phyloP scores from a whole-genome alignment of 2,888 invertebrate genomes.

The Trichopoda pennipes region DNA sequence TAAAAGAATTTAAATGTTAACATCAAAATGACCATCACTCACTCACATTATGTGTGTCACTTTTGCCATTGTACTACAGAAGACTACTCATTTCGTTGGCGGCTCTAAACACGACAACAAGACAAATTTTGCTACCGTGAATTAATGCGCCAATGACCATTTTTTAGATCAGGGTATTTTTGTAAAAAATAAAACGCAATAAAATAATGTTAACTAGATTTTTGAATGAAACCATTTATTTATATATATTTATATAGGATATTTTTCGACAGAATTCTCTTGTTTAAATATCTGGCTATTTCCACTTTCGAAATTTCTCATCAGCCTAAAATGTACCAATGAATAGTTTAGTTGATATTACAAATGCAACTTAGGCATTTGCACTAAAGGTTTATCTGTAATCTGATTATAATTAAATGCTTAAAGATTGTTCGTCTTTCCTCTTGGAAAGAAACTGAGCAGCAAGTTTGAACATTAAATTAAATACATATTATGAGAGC shows the following conservation, averaged over 20 bases:
- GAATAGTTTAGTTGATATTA: not conserved
- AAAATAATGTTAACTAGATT: conserved; percentile 53
- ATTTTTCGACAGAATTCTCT: conserved; percentile 17
- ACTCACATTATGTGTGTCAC: conserved; percentile 34
- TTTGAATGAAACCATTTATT: conserved; percentile 42
- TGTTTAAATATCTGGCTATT: conserved; percentile 40
- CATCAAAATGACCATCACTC: conserved; percentile 65
- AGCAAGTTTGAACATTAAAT: too few species aligned
- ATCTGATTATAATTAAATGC: too few species aligned
- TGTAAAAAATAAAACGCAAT: conserved; percentile 4
- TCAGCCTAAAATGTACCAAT: conserved; percentile 13
- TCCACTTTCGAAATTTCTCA: conserved; percentile 49
- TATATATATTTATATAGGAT: not conserved
- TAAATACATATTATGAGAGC: too few species aligned
- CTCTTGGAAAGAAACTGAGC: too few species aligned
- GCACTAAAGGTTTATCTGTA: too few species aligned
- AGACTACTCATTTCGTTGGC: conserved; percentile 59
- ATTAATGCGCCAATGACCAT: conserved; percentile 62
- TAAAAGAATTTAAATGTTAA: conserved; percentile 63
- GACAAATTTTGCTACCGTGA: conserved; percentile 51
- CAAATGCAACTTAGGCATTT: not conserved
- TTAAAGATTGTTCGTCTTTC: too few species aligned
- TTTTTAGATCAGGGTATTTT: conserved; percentile 65
- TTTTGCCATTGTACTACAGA: conserved; percentile 26
- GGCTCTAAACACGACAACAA: conserved; percentile 8